A percentile compares a stretch with the other conserved stretches of the same genome.
Evolutionary conservation across 1,140 invertebrate species (phyloP).

Genomic region (Drosophila auraria): DNA sequence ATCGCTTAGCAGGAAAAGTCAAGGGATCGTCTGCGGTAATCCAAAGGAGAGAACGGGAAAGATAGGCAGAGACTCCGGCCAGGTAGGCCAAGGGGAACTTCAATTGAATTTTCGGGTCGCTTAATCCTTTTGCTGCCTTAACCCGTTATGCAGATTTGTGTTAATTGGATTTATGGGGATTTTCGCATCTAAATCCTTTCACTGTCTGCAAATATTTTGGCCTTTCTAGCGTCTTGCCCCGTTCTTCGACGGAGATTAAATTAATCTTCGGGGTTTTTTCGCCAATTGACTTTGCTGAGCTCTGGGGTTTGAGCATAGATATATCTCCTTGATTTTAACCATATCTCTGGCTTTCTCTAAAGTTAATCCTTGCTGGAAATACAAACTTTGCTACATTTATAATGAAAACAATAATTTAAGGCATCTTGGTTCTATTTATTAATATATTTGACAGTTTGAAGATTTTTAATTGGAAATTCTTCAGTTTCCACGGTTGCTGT

Average conservation of each 20-base stretch:
- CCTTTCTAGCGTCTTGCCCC: conserved; percentile 45
- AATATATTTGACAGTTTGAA: too few species aligned
- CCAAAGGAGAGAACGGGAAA: conserved; percentile 31
- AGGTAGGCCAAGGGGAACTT: conserved; percentile 33
- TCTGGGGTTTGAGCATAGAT: neutral
- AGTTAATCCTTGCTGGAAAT: neutral
- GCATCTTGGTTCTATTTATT: neutral
- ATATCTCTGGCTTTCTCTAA: conserved; percentile 9
- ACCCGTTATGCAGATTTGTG: conserved; percentile 80
- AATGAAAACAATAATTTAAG: neutral
- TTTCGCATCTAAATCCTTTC: conserved; percentile 82
- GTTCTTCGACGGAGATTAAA: conserved; percentile 68
- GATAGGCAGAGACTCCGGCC: neutral
- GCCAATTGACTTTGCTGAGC: conserved; percentile 69
- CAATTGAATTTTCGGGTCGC: conserved; percentile 59
- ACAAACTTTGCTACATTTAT: neutral
- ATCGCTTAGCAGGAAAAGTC: conserved; percentile 84
- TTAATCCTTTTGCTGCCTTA: conserved; percentile 45
- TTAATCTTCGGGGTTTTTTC: conserved; percentile 68
- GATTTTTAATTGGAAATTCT: neutral
- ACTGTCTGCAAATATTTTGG: conserved; percentile 84
- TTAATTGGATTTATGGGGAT: conserved; percentile 84
- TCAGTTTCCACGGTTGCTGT: neutral
- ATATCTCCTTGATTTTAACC: neutral
- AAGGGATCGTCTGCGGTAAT: conserved; percentile 80